Percentiles rank a stretch among this genome's conserved stretches.
phyloP scores from a whole-genome alignment of 2,888 invertebrate species.

The Aporophyla nigra region DNA sequence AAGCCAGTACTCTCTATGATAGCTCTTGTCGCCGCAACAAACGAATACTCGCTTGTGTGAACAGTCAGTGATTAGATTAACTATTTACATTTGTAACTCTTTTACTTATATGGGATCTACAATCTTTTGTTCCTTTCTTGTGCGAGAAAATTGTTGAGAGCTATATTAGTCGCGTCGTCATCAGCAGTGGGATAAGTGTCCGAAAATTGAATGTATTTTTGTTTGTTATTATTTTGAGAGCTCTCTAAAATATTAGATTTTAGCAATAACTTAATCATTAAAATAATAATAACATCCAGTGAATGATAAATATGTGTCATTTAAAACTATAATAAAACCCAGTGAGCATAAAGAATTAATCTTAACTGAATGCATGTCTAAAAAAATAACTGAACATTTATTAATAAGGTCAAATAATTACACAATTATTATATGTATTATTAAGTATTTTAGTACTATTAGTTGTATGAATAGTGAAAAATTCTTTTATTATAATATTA shows the following conservation, averaged over 20 bases:
- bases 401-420: conserved; percentile 37
- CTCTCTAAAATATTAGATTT: background rate
- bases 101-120: background rate
- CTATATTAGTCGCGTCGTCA: background rate
- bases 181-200: background rate
- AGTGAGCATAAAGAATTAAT: background rate
- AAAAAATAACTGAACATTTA: conserved; percentile 16
- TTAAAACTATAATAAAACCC: background rate
- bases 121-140: background rate
- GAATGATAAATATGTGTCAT: background rate
- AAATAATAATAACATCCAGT: background rate
- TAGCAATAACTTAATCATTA: background rate
- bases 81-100: background rate
- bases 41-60: background rate
- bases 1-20: background rate
- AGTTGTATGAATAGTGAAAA: conserved; percentile 52
- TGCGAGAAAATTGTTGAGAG: background rate
- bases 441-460: conserved; percentile 59
- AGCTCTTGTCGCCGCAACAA: background rate
- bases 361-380: background rate
- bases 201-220: background rate
- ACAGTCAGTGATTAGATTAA: no score
- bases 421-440: conserved; percentile 49
- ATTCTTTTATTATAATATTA: conserved; percentile 37
- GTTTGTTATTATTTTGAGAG: background rate